Base-by-base conservation (phyloP, 2,113 vertebrate species). In the Myrmecophaga tridactyla region DNA sequence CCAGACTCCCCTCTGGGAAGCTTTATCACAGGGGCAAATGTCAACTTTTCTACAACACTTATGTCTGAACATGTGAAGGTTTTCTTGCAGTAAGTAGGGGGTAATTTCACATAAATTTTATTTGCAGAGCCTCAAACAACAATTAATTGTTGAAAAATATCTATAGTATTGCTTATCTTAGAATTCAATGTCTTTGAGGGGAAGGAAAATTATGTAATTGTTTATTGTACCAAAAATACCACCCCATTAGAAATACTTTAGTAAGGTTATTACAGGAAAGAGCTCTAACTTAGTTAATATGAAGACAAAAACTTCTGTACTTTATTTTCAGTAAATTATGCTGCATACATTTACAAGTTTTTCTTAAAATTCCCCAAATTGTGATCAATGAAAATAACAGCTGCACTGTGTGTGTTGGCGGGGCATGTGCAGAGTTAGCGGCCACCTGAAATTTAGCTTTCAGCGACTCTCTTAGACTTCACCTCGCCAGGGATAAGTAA, bases 401-500 rank as follows among this genome's bases (percentile, higher is more conserved):
- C 27, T n/a, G 48, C 6, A 18, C 15, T 73, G 34, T 56, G 48
- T 36, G 17, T 90, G 67, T 86, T 92, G 46, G 60, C 63, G 86
- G 43, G 58, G 20, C 29, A 62, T 91, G 9, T 83, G 41, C 65
- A 88, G 29, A 46, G 67, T 29, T 84, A 25, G 53, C 89, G 88
- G 62, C 39, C 77, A 48, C 48, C 31, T 80, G 92, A 84, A 96
- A 89, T 67, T 69, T 69, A 51, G 36, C 81, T 94, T 78, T 93
- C 34, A 83, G 93, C 93, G 85, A 31, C 80, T 92, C 87, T 86
- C 46, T 89, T 89, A 65, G 69, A 87, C 58, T 94, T 46, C 1
- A 34, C 46, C 58, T 97, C 80, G 92, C 65, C 70, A 76, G 41
- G 39, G 75, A 78, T 92, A 86, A 94, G 96, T 87, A 81, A 39